phyloP scores from a whole-genome alignment of 2,113 vertebrate genomes.

The Dendropsophus ebraccatus region DNA sequence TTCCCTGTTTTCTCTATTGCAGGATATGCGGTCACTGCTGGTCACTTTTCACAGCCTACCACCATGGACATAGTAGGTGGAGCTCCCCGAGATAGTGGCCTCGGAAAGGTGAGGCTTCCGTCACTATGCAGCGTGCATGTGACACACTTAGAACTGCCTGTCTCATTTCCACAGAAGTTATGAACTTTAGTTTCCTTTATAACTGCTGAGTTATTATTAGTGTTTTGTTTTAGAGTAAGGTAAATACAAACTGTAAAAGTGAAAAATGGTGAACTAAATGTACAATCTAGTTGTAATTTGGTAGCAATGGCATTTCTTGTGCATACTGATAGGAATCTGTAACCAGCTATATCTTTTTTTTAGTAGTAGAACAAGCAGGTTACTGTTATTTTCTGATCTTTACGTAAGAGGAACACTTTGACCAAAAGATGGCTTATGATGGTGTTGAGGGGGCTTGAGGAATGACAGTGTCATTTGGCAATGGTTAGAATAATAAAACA shows the following conservation, averaged over 20 bases:
- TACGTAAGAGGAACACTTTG: no score
- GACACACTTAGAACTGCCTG: slow-evolving; percentile 3
- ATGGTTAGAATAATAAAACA: no score
- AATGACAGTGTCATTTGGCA: no score
- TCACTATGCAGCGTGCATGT: slow-evolving; percentile 23
- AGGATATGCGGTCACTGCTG: slow-evolving; percentile 95
- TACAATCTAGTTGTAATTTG: not conserved
- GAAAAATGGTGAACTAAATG: not conserved
- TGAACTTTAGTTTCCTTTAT: slow-evolving; percentile 46
- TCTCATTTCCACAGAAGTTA: slow-evolving; percentile 29
- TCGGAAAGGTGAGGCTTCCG: slow-evolving; percentile 84
- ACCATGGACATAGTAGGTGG: slow-evolving; percentile 89
- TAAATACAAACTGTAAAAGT: not conserved
- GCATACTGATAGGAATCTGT: no score
- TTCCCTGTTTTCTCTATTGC: slow-evolving; percentile 24
- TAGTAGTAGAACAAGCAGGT: not conserved
- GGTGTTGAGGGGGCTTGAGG: no score
- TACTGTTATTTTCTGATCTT: no score
- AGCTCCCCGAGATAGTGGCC: slow-evolving; percentile 91
- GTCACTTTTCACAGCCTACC: slow-evolving; percentile 87
- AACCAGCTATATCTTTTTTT: not conserved
- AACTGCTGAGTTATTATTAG: slow-evolving; percentile 31
- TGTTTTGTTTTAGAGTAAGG: slow-evolving; percentile 18
- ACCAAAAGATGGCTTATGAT: no score
- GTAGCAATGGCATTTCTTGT: not conserved